Percentiles rank a stretch among this genome's conserved stretches.
Conservation (phyloP, 2,113 vertebrate genomes). For the Cyanoramphus novaezelandiae region DNA sequence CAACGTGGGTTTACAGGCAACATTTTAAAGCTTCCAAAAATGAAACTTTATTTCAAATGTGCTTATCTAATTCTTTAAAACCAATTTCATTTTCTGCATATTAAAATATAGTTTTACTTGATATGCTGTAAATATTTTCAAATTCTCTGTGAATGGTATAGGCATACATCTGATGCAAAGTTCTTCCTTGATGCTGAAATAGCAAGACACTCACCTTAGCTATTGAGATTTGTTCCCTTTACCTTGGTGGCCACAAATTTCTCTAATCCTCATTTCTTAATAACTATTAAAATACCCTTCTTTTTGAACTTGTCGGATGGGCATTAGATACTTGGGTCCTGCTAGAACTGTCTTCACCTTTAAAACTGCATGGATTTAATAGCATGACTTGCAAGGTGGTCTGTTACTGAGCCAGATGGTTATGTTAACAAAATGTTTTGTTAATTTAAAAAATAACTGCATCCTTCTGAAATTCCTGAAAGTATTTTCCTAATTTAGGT, state of each 20-base stretch:
- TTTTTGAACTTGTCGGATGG: not conserved
- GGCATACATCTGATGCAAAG: not conserved
- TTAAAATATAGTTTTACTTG: not conserved
- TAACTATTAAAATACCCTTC: not conserved
- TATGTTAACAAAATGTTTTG: not conserved
- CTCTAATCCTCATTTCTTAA: not conserved
- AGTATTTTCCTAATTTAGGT: not conserved
- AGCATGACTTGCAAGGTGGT: not conserved
- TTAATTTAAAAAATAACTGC: not conserved
- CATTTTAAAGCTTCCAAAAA: not conserved
- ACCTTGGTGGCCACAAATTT: not conserved
- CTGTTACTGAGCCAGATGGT: not conserved
- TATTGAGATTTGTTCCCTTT: not conserved
- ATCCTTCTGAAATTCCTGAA: not conserved
- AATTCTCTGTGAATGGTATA: not conserved
- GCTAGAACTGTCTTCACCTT: not conserved
- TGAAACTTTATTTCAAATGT: not conserved
- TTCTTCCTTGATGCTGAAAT: not conserved
- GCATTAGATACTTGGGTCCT: not conserved
- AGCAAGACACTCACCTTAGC: not conserved
- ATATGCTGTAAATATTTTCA: not conserved
- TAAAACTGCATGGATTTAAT: not conserved
- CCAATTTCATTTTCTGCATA: not conserved
- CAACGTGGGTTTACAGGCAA: not conserved
- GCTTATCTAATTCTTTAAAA: not conserved